Percentiles rank a stretch among this genome's conserved stretches.
Evolutionary conservation across 1,140 invertebrate genomes (phyloP).

Genomic region (Listronotus bonariensis): DNA sequence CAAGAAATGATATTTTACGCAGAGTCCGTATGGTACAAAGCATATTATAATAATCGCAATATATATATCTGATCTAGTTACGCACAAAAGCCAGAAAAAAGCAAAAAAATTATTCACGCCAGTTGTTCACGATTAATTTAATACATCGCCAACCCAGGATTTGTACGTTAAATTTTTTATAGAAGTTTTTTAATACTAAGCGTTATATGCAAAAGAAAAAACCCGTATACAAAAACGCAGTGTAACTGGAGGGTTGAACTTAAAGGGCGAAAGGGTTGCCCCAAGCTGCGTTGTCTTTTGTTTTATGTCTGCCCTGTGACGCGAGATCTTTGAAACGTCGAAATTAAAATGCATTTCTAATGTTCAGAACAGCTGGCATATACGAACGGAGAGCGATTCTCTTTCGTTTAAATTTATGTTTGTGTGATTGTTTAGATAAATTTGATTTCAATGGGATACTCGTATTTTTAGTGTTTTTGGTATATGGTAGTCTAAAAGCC

Average conservation of each 20-base stretch:
- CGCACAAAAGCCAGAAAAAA: slow-evolving; percentile 13
- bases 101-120: slow-evolving; percentile 3
- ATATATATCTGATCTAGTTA: slow-evolving; percentile 22
- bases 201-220: background rate
- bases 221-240: background rate
- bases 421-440: slow-evolving; percentile 25
- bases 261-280: slow-evolving; percentile 21
- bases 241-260: slow-evolving; percentile 12
- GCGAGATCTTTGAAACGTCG: slow-evolving; percentile 22
- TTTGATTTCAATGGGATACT: slow-evolving; percentile 16
- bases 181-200: no score
- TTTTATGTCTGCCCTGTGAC: slow-evolving; percentile 17
- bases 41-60: slow-evolving; percentile 18
- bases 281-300: slow-evolving; percentile 21
- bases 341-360: slow-evolving; percentile 26
- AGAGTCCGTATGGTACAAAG: slow-evolving; percentile 4
- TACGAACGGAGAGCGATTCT: background rate
- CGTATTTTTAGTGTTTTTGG: background rate
- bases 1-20: slow-evolving; percentile 8
- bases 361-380: slow-evolving; percentile 17
- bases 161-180: no score
- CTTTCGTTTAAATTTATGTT: slow-evolving; percentile 14
- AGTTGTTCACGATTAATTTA: slow-evolving; percentile 22
- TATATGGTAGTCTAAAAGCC: no score
- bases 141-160: background rate